phyloP scores from a whole-genome alignment of 64 coral and sea anemone genomes.

The Platygyra sinensis region DNA sequence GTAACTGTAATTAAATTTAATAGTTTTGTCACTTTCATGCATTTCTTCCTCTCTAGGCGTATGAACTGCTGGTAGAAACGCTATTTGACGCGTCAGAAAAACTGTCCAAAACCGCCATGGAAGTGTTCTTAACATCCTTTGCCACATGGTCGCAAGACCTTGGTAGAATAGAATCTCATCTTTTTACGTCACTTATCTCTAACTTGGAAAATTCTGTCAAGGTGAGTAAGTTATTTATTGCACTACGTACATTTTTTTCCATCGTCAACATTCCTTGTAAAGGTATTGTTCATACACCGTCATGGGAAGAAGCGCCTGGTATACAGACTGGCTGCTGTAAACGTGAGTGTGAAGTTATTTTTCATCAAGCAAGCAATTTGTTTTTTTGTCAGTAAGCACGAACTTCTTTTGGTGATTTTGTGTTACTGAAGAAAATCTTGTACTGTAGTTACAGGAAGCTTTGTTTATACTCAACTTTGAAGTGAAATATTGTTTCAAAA shows the following conservation, averaged over 20 bases:
- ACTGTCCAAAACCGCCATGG: conserved; percentile 70
- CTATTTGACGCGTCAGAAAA: conserved; percentile 83
- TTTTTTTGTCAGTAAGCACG: no score
- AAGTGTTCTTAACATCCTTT: conserved; percentile 85
- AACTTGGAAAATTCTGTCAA: conserved; percentile 61
- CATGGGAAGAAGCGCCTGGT: no score
- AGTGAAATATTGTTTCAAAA: no score
- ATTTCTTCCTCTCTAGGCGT: conserved; percentile 50
- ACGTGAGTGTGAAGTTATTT: no score
- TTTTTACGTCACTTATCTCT: conserved; percentile 62
- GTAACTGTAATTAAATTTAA: not conserved
- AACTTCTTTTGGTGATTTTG: no score
- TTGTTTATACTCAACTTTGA: no score
- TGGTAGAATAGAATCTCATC: conserved; percentile 74
- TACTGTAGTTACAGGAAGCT: no score
- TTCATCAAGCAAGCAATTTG: no score
- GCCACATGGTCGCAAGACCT: conserved; percentile 86
- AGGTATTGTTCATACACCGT: not conserved
- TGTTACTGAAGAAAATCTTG: no score
- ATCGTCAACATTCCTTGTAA: not conserved
- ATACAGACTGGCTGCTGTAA: no score
- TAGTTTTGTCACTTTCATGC: not conserved
- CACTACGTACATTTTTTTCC: no score
- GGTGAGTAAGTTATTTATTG: conserved; percentile 5
- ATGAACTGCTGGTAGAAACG: conserved; percentile 75